Base-by-base conservation (phyloP, 1,140 invertebrate genomes). In the Anagrus nilaparvatae region DNA sequence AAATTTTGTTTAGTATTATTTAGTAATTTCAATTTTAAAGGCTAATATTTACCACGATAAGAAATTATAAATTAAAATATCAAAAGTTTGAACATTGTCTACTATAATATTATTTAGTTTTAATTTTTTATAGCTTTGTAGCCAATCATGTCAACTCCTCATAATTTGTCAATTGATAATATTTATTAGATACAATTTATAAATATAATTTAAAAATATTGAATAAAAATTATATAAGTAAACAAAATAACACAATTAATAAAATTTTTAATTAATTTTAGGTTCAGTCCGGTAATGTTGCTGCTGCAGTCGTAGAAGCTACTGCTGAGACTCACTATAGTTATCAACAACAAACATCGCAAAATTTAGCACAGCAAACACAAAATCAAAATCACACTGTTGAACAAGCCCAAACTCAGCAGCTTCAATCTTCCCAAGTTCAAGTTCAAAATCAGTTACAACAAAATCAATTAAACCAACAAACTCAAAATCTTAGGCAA, bases 401-500 rank as follows among this genome's bases (percentile, higher is more conserved):
- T 3, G 61, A 69, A 19, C 56, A 60, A 14, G 51, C 41, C 23
- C 50, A 53, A 13, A 32, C 50, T n/a, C 53, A 53, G 39, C 32
- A 47, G 49, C 46, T 47, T 36, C 67, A 68, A 1, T 65, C 71
- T 52, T 50, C 53, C 10, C 63, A 64, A 48, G 61, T 63, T 51
- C 71, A 72, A 56, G 52, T 55, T 14, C 63, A 64, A 48, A 63
- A 63, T 52, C 63, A 63, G 51, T 58, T 68, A 40, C 60, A 60
- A 34, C 61, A 65, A 48, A 61, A 51, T 51, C 64, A 67, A 55
- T 57, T 73, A 27, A 62, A 60, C 41, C 69, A 67, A 37, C 69
- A 65, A 38, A 43, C 66, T 3, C 71, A 73, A 52, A 56, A 64
- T 0, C 60, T 72, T 32, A 63, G 70, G 23, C 67, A 72, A 40